Evolutionary conservation across 64 coral and sea anemone genomes (phyloP).

Genomic region (Actinia equina): DNA sequence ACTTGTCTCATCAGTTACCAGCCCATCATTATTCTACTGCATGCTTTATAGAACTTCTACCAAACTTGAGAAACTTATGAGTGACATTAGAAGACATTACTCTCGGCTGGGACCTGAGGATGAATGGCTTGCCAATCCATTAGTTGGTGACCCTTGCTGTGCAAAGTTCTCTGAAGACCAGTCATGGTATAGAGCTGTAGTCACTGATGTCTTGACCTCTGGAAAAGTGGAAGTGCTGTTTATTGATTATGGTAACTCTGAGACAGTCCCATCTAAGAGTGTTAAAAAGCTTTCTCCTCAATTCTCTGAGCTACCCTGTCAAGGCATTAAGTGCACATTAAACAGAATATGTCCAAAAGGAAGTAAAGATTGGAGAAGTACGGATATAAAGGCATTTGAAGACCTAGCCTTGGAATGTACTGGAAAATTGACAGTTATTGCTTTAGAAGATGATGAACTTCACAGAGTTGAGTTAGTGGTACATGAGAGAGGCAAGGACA

Average conservation of each 20-base stretch:
- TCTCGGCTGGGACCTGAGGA: constrained; percentile 64
- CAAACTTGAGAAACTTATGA: constrained; percentile 76
- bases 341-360: constrained; percentile 69
- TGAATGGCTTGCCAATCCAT: constrained; percentile 59
- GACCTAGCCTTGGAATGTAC: constrained; percentile 67
- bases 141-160: constrained; percentile 81
- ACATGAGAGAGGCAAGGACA: constrained; percentile 27
- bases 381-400: constrained; percentile 61
- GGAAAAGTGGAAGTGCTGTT: constrained; percentile 78
- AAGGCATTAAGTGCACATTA: constrained; percentile 72
- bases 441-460: constrained; percentile 35
- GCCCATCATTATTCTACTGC: constrained; percentile 81
- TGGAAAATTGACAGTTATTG: constrained; percentile 44
- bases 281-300: constrained; percentile 75
- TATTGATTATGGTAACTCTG: constrained; percentile 96
- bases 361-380: constrained; percentile 32
- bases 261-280: constrained; percentile 46
- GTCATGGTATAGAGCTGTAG: constrained; percentile 90
- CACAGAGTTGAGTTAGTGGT: constrained; percentile 67
- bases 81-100: constrained; percentile 61
- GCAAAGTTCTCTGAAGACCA: constrained; percentile 89
- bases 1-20: constrained; percentile 62
- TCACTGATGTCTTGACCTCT: constrained; percentile 1
- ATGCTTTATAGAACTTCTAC: constrained; percentile 72
- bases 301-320: constrained; percentile 77